Conservation (phyloP, 2,113 vertebrate species). For the Solea senegalensis region DNA sequence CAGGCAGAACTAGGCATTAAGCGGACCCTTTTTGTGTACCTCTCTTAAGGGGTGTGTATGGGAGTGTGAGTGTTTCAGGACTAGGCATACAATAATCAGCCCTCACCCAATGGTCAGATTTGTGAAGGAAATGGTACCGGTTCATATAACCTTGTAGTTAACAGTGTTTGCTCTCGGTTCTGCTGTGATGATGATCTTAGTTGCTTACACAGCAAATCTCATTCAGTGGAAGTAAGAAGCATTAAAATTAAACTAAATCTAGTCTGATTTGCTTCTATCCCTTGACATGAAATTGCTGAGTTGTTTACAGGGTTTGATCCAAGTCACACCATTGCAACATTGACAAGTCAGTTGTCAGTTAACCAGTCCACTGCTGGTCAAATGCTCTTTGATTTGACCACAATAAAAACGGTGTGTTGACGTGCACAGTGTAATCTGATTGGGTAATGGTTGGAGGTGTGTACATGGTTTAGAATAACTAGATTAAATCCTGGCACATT, state of each 20-base stretch:
- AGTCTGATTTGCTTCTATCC: not conserved
- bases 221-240: not conserved
- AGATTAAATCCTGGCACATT: not conserved
- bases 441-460: not conserved
- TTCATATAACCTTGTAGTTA: not conserved
- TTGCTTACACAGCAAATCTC: not conserved
- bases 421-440: constrained; percentile 18
- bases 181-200: not conserved
- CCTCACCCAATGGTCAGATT: not conserved
- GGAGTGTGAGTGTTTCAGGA: not conserved
- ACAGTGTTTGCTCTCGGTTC: not conserved
- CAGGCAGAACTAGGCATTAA: not conserved
- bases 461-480: not conserved
- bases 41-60: not conserved
- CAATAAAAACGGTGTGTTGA: constrained; percentile 8
- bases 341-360: not conserved
- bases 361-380: not conserved
- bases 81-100: not conserved
- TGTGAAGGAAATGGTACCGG: not conserved
- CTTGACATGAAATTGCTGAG: not conserved
- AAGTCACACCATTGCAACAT: not conserved
- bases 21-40: not conserved
- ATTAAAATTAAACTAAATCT: not conserved
- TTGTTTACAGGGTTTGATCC: not conserved
- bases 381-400: not conserved